These are phyloP conservation scores for Phalangium opilio DNA, from an alignment of 2,888 invertebrate species.

Conservation along the genomic window DNA sequence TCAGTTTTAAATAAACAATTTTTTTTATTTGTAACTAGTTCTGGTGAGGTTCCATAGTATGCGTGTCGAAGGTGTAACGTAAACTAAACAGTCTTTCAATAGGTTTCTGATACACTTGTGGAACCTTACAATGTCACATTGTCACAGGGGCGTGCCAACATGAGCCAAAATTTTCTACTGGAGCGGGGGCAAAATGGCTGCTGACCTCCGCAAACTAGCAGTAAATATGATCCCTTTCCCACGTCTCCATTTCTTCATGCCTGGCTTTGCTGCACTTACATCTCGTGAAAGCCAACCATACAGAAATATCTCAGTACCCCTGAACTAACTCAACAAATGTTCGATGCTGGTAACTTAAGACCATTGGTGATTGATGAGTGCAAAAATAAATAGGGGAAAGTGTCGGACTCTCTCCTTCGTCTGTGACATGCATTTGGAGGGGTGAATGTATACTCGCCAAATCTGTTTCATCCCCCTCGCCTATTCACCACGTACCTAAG, in stretches of 20 bases:
- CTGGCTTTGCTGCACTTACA: conserved; percentile 23
- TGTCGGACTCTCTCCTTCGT: no score
- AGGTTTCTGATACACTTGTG: conserved; percentile 51
- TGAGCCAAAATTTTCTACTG: conserved; percentile 80
- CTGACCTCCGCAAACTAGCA: conserved; percentile 76
- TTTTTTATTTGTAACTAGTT: conserved; percentile 46
- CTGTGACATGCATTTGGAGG: no score
- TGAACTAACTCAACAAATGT: conserved; percentile 35
- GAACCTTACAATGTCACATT: conserved; percentile 57
- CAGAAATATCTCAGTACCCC: conserved; percentile 32
- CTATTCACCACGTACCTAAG: no score
- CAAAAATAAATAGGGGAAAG: no score
- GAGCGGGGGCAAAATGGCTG: conserved; percentile 88
- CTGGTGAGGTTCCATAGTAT: conserved; percentile 68
- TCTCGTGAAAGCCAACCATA: conserved; percentile 24
- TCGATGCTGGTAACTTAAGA: conserved; percentile 39
- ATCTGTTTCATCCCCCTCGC: no score
- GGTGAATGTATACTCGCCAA: no score
- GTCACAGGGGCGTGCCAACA: conserved; percentile 68
- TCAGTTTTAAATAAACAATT: conserved; percentile 2
- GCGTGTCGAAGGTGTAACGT: conserved; percentile 51
- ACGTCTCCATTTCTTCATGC: conserved; percentile 37
- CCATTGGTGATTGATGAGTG: no score
- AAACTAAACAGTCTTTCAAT: conserved; percentile 35
- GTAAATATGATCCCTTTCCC: conserved; percentile 98